phyloP scores from a whole-genome alignment of 2,888 invertebrate species.

The Drosophila colorata region DNA sequence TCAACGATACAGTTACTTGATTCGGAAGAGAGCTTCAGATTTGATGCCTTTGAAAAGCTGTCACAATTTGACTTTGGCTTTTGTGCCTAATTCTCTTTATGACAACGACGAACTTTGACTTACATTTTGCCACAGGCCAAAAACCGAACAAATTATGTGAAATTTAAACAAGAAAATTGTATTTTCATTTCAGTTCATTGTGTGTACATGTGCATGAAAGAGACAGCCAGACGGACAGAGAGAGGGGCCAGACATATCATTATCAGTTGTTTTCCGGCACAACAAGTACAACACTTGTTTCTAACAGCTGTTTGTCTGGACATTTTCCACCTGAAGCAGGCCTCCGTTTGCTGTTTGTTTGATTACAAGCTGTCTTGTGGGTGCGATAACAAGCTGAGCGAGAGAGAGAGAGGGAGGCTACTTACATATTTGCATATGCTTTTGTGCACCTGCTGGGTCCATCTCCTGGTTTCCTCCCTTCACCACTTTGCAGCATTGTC shows the following conservation, averaged over 20 bases:
- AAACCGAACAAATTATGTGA: conserved; percentile 9
- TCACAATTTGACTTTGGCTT: conserved; percentile 39
- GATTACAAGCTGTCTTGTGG: conserved; percentile 69
- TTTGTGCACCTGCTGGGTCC: conserved; percentile 52
- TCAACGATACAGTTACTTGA: conserved; percentile 53
- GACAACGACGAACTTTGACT: conserved; percentile 3
- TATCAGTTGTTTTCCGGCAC: conserved; percentile 66
- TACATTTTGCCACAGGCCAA: conserved; percentile 1
- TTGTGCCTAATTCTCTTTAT: conserved; percentile 10
- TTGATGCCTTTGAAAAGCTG: conserved; percentile 20
- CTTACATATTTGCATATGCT: conserved; percentile 63
- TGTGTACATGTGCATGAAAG: not conserved
- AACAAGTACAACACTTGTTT: conserved; percentile 20
- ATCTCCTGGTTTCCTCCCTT: conserved; percentile 4
- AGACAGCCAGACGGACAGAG: not conserved
- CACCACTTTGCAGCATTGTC: conserved; percentile 21
- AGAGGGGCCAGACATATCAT: conserved; percentile 25
- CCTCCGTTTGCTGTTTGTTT: conserved; percentile 56
- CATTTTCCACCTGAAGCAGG: conserved; percentile 32
- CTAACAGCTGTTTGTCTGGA: conserved; percentile 40
- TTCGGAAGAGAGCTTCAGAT: conserved; percentile 10
- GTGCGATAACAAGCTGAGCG: conserved; percentile 46
- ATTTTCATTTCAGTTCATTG: conserved; percentile 1
- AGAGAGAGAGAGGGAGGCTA: not conserved
- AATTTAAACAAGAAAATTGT: conserved; percentile 10